Evolutionary conservation across 2,113 vertebrate genomes (phyloP).

Genomic region (Pogonocichla stellata): DNA sequence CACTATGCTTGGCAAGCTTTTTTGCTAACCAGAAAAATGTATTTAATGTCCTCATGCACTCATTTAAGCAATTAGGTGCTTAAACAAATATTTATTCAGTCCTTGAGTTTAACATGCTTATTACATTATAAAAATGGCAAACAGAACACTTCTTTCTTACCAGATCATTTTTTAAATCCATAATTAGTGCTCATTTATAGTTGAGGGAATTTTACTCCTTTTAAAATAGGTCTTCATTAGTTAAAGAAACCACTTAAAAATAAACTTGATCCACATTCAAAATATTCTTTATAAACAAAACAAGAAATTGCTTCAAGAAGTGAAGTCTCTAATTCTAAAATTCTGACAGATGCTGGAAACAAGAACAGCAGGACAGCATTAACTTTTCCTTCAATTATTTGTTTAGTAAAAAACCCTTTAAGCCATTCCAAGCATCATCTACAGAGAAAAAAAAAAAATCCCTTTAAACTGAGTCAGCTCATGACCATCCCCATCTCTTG

Average conservation of each 20-base stretch:
- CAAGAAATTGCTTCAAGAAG: slow-evolving; percentile 43
- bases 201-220: slow-evolving; percentile 9
- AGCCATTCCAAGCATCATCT: not conserved
- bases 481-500: not conserved
- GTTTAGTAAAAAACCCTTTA: not conserved
- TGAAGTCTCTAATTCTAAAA: not conserved
- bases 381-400: slow-evolving; percentile 14
- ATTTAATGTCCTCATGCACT: slow-evolving; percentile 27
- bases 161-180: slow-evolving; percentile 18
- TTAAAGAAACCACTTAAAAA: slow-evolving; percentile 46
- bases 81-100: slow-evolving; percentile 54
- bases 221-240: not conserved
- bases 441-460: not conserved
- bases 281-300: slow-evolving; percentile 25
- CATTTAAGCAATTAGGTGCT: slow-evolving; percentile 58
- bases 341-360: slow-evolving; percentile 4
- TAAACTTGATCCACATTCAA: slow-evolving; percentile 31
- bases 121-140: slow-evolving; percentile 48
- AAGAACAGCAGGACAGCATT: slow-evolving; percentile 21
- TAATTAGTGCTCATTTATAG: slow-evolving; percentile 30
- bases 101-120: slow-evolving; percentile 42
- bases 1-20: not conserved
- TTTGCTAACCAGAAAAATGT: slow-evolving; percentile 12
- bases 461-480: not conserved
- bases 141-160: slow-evolving; percentile 19